These are phyloP conservation scores for Pristionchus arcanus DNA, from an alignment of 2,888 invertebrate genomes.

Conservation along the genomic window DNA sequence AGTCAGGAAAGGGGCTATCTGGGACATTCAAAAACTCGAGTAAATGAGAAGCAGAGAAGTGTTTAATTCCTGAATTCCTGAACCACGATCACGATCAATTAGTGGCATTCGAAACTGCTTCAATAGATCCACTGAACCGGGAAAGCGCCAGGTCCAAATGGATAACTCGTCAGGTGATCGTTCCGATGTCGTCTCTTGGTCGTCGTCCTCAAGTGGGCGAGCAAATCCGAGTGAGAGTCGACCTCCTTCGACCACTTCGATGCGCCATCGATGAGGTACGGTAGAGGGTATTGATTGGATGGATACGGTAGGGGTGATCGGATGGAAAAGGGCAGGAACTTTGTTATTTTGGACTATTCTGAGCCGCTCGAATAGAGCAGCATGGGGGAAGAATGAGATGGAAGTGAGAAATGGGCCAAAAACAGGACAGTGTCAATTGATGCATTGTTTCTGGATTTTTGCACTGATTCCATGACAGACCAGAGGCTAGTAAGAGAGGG, in stretches of 20 bases:
- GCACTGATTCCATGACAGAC: neutral
- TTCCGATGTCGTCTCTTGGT: neutral
- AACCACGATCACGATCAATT: too few species aligned
- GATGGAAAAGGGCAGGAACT: too few species aligned
- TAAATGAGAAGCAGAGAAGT: neutral
- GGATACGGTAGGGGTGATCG: neutral
- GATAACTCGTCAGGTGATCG: slow-evolving; percentile 13
- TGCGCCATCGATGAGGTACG: slow-evolving; percentile 53
- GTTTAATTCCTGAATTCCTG: too few species aligned
- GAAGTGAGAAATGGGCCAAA: too few species aligned
- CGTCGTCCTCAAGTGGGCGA: slow-evolving; percentile 40
- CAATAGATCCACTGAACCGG: neutral
- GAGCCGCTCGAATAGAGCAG: too few species aligned
- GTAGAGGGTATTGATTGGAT: slow-evolving; percentile 13
- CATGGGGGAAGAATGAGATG: neutral
- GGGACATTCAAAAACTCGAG: too few species aligned
- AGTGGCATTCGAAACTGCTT: neutral
- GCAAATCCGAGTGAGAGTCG: slow-evolving; percentile 44
- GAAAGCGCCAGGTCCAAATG: neutral
- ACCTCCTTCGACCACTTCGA: slow-evolving; percentile 29
- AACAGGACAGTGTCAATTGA: neutral
- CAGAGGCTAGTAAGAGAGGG: neutral
- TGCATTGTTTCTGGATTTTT: neutral
- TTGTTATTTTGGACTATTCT: too few species aligned
- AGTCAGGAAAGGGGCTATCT: neutral